Evolutionary conservation across 37 sponge, comb jelly and placozoan genomes (phyloP).

Genomic region (Tethya wilhelma): DNA sequence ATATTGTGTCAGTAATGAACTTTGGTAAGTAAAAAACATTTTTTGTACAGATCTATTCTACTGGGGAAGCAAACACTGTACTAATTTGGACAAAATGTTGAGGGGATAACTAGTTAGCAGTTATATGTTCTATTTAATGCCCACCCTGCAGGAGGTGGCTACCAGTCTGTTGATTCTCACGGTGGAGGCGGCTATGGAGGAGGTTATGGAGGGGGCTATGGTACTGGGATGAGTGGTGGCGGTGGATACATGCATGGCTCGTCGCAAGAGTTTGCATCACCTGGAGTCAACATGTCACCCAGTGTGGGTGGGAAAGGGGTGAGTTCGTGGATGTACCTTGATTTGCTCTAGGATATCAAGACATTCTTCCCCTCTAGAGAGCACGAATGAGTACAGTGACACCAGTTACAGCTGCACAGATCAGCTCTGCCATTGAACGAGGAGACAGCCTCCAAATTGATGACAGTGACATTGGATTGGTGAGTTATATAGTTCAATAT

Average conservation of each 20-base stretch:
- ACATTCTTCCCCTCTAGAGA: background rate
- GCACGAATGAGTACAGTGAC: conserved; percentile 45
- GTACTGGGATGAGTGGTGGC: conserved; percentile 20
- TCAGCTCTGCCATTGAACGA: conserved; percentile 33
- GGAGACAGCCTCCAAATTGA: conserved; percentile 17
- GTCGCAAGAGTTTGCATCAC: conserved; percentile 60
- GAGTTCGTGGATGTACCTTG: background rate
- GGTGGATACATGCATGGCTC: conserved; percentile 40
- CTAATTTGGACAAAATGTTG: background rate
- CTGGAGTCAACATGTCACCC: conserved; percentile 22
- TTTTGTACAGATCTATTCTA: background rate
- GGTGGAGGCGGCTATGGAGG: conserved; percentile 33
- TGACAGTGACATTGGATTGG: background rate
- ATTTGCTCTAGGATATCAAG: background rate
- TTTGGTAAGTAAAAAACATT: background rate
- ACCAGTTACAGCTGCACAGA: conserved; percentile 77
- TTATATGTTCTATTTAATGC: conserved; percentile 12
- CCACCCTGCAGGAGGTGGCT: conserved; percentile 28
- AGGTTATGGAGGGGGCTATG: conserved; percentile 28
- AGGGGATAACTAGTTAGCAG: background rate
- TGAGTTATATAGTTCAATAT: background rate
- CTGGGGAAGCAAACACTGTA: background rate
- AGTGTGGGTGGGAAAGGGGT: conserved; percentile 5
- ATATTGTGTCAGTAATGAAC: too few species aligned
- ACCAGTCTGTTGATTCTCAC: conserved; percentile 41